These are phyloP conservation scores for Chelidonichthys spinosus DNA, from an alignment of 2,797 vertebrate genomes.

Conservation along the genomic window DNA sequence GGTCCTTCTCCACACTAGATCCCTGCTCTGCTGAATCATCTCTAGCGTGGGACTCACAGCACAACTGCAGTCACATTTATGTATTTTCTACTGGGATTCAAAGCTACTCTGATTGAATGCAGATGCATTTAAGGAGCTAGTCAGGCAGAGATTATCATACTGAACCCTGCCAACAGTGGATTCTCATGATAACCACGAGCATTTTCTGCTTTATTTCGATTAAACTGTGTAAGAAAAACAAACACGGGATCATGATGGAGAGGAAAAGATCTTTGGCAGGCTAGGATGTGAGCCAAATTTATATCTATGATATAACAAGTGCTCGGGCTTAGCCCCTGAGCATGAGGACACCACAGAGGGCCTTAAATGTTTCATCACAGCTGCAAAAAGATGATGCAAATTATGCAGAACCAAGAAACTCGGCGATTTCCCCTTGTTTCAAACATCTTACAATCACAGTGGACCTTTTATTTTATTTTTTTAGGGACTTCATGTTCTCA, in stretches of 20 bases:
- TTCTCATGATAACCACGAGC: not conserved
- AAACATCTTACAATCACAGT: constrained; percentile 28
- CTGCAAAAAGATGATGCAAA: constrained; percentile 62
- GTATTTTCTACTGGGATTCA: constrained; percentile 44
- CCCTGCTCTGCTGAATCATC: constrained; percentile 69
- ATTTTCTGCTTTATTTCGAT: constrained; percentile 25
- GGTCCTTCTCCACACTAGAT: constrained; percentile 24
- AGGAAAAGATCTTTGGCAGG: constrained; percentile 23
- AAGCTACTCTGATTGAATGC: constrained; percentile 35
- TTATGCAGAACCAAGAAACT: constrained; percentile 46
- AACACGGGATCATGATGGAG: not conserved
- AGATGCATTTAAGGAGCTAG: constrained; percentile 36
- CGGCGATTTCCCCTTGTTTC: constrained; percentile 33
- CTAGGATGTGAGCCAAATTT: constrained; percentile 38
- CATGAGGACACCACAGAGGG: constrained; percentile 29
- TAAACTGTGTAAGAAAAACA: constrained; percentile 4
- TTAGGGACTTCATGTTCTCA: not conserved
- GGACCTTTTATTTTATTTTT: constrained; percentile 2
- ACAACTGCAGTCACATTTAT: constrained; percentile 51
- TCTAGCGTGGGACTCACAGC: constrained; percentile 39
- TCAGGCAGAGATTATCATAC: constrained; percentile 21
- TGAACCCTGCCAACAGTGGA: constrained; percentile 18
- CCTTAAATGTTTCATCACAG: constrained; percentile 66
- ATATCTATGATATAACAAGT: constrained; percentile 42
- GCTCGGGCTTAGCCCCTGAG: constrained; percentile 36